phyloP scores from a whole-genome alignment of 2,888 invertebrate genomes.

The Dryobota labecula region DNA sequence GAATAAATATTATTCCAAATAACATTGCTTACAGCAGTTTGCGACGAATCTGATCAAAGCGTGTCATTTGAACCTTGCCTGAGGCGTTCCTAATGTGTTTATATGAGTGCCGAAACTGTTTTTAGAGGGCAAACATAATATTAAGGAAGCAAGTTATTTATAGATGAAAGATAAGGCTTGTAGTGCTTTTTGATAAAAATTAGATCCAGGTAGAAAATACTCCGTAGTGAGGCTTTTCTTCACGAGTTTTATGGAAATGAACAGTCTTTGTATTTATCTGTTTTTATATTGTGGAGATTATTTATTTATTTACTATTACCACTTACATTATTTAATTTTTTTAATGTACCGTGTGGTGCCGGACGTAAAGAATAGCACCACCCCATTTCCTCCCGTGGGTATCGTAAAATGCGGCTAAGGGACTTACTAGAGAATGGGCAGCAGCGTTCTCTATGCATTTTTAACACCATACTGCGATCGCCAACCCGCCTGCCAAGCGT shows the following conservation, averaged over 20 bases:
- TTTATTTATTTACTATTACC: too few species aligned
- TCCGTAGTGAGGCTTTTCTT: background rate
- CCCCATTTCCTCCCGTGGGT: too few species aligned
- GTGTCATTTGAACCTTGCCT: slow-evolving; percentile 45
- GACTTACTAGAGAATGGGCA: too few species aligned
- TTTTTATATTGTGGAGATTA: too few species aligned
- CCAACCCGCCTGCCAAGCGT: too few species aligned
- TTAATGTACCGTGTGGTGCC: too few species aligned
- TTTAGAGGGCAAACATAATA: slow-evolving; percentile 26
- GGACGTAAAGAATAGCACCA: too few species aligned
- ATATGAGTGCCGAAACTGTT: slow-evolving; percentile 21
- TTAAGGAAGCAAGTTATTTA: slow-evolving; percentile 13
- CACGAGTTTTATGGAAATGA: background rate
- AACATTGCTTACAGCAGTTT: slow-evolving; percentile 27
- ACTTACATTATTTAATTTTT: too few species aligned
- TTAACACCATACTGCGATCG: too few species aligned
- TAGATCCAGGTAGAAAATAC: background rate
- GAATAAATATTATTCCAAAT: slow-evolving; percentile 42
- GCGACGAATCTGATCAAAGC: slow-evolving; percentile 54
- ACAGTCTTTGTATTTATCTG: too few species aligned
- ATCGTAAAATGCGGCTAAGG: too few species aligned
- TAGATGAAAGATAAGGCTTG: background rate
- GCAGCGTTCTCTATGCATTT: too few species aligned
- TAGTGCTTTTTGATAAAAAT: background rate
- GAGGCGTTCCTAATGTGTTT: slow-evolving; percentile 47